These are phyloP conservation scores for Drosophila bunnanda DNA, from an alignment of 2,888 invertebrate genomes.

Conservation along the genomic window DNA sequence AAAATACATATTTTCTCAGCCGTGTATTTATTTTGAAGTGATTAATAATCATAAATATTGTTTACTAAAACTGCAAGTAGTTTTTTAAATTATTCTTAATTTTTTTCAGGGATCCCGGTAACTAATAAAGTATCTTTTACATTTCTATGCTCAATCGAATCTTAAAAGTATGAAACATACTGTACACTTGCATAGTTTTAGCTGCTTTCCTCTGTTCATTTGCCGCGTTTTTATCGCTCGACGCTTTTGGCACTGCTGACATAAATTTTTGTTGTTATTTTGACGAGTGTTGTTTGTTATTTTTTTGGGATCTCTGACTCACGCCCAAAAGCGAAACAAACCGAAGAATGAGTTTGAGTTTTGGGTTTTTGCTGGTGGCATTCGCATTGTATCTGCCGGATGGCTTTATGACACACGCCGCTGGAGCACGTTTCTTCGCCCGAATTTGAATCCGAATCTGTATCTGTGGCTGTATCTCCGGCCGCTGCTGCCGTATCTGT, in stretches of 20 bases:
- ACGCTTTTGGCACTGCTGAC: conserved; percentile 79
- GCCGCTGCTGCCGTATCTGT: conserved; percentile 33
- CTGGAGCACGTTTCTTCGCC: conserved; percentile 65
- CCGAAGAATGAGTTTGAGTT: conserved; percentile 31
- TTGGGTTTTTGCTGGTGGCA: conserved; percentile 31
- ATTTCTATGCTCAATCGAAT: background rate
- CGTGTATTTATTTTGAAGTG: too few species aligned
- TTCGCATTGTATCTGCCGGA: conserved; percentile 60
- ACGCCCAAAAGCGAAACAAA: conserved; percentile 53
- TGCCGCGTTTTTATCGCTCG: conserved; percentile 66
- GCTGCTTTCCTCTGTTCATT: conserved; percentile 61
- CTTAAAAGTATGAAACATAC: conserved; percentile 10
- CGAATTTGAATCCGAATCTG: conserved; percentile 31
- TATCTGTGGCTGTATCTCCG: conserved; percentile 51
- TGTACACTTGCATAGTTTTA: conserved; percentile 21
- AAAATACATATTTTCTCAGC: too few species aligned
- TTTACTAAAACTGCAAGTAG: too few species aligned
- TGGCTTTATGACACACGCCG: conserved; percentile 69
- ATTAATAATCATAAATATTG: too few species aligned
- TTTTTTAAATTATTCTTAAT: background rate
- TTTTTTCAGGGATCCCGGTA: background rate
- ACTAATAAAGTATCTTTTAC: background rate
- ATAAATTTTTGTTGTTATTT: conserved; percentile 71
- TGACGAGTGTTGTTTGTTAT: conserved; percentile 39
- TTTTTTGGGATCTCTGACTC: conserved; percentile 61